These are phyloP conservation scores for Chamaea fasciata DNA, from an alignment of 2,113 vertebrate species.

Conservation along the genomic window DNA sequence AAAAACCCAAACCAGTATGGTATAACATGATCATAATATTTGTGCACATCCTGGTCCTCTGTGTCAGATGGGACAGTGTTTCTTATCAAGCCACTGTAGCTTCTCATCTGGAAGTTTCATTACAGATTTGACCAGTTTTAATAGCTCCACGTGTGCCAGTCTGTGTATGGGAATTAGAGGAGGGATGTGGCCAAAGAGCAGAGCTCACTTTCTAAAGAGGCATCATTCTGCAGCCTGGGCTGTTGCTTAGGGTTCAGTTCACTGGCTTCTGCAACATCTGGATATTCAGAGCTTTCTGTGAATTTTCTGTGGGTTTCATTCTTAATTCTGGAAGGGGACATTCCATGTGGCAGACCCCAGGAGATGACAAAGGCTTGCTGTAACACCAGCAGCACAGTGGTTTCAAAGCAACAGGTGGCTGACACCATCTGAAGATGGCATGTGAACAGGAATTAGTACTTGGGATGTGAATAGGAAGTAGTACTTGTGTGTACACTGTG, in stretches of 20 bases:
- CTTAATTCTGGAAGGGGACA: neutral
- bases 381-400: rapidly evolving
- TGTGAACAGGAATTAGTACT: neutral
- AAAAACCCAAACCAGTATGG: neutral
- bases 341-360: neutral
- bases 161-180: neutral
- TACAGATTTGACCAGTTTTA: neutral
- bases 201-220: neutral
- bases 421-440: neutral
- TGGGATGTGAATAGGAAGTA: neutral
- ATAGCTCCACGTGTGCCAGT: rapidly evolving
- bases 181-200: neutral
- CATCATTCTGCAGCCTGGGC: neutral
- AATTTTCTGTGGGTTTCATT: neutral
- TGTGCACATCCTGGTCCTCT: neutral
- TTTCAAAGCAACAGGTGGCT: neutral
- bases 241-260: neutral
- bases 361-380: neutral
- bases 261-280: neutral
- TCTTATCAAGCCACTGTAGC: neutral
- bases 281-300: neutral
- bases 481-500: neutral
- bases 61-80: neutral
- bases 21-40: neutral
- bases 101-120: neutral